Conservation (phyloP, 1,140 invertebrate species). For the Zaprionus gabonicus region DNA sequence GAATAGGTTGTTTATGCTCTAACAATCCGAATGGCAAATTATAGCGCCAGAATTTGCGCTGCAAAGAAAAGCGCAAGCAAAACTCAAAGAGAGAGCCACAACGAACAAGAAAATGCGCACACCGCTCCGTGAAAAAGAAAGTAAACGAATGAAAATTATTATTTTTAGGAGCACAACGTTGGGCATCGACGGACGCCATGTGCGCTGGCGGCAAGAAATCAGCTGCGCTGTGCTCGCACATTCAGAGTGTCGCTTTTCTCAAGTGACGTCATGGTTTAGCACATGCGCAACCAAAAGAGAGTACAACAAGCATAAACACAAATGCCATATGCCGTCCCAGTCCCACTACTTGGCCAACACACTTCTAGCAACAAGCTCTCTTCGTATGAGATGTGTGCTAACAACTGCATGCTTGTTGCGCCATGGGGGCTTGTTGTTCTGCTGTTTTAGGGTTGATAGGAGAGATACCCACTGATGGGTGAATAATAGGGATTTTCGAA, state of each 20-base stretch:
- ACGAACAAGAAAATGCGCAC: conserved; percentile 28
- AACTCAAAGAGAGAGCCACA: neutral
- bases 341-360: conserved; percentile 44
- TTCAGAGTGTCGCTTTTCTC: conserved; percentile 52
- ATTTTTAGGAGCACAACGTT: conserved; percentile 38
- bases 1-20: conserved; percentile 56
- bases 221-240: conserved; percentile 54
- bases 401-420: conserved; percentile 72
- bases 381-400: conserved; percentile 23
- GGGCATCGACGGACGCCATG: conserved; percentile 40
- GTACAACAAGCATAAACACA: conserved; percentile 12
- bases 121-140: conserved; percentile 57
- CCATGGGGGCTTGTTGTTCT: conserved; percentile 13
- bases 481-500: neutral
- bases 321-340: conserved; percentile 34
- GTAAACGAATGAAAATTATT: conserved; percentile 70
- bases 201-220: conserved; percentile 59
- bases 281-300: conserved; percentile 64
- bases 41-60: conserved; percentile 33
- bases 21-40: conserved; percentile 60
- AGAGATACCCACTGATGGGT: neutral
- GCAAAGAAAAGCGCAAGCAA: neutral
- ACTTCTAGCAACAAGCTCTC: conserved; percentile 29
- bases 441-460: conserved; percentile 18
- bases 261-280: conserved; percentile 67